Conservation (phyloP, 2,888 invertebrate species). For the Gastracanthus pulcherrimus region DNA sequence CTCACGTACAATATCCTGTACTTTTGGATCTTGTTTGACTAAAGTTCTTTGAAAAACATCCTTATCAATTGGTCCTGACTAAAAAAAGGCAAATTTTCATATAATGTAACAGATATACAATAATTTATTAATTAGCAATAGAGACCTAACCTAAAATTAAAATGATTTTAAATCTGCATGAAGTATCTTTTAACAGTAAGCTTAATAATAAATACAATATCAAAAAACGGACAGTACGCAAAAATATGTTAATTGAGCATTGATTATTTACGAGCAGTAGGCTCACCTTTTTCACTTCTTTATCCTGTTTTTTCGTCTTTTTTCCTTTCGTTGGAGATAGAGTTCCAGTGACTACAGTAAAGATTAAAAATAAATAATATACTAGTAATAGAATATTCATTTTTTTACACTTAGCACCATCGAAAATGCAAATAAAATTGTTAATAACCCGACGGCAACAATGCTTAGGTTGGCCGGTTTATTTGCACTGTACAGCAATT, state of each 20-base stretch:
- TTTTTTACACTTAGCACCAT: slow-evolving; percentile 23
- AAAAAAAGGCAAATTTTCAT: too few relatives aligned
- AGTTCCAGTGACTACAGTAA: slow-evolving; percentile 43
- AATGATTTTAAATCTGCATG: background rate
- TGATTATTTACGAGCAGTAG: too few relatives aligned
- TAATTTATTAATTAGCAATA: background rate
- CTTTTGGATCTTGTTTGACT: slow-evolving; percentile 83
- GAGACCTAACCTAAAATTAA: background rate
- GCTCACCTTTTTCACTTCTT: slow-evolving; percentile 46
- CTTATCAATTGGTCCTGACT: slow-evolving; percentile 49
- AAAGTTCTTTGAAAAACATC: slow-evolving; percentile 86
- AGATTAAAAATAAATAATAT: slow-evolving; percentile 38
- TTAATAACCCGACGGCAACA: background rate
- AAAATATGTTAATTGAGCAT: background rate
- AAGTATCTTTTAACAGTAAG: background rate
- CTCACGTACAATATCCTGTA: slow-evolving; percentile 87
- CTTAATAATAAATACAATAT: background rate
- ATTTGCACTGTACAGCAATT: background rate
- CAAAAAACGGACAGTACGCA: background rate
- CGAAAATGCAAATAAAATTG: background rate
- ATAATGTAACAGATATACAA: background rate
- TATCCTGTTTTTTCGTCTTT: slow-evolving; percentile 33
- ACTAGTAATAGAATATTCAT: slow-evolving; percentile 42
- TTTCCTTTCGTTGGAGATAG: slow-evolving; percentile 51
- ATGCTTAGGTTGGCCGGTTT: slow-evolving; percentile 23